Conservation (phyloP, 2,113 vertebrate species). For the Microtus montanus region DNA sequence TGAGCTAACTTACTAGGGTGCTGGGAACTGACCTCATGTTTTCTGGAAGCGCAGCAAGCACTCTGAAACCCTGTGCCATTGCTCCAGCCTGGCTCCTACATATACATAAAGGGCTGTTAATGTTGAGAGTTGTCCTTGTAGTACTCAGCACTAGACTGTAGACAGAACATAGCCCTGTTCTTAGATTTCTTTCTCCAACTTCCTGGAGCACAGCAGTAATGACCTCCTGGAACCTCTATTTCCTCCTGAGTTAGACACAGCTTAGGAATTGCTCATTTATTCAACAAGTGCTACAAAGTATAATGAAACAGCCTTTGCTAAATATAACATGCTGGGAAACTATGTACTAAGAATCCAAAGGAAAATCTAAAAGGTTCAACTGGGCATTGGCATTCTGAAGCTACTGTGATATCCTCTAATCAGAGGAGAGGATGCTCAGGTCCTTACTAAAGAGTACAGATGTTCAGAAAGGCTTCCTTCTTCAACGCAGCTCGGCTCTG, state of each 20-base stretch:
- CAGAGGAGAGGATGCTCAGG: not conserved
- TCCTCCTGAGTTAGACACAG: not conserved
- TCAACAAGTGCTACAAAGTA: not conserved
- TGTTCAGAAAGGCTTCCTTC: conserved; percentile 29
- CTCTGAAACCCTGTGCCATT: not conserved
- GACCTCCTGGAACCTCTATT: not conserved
- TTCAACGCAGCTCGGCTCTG: conserved; percentile 89
- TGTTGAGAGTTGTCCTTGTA: not conserved
- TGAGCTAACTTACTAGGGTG: not conserved
- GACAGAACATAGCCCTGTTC: not conserved
- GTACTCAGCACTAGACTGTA: not conserved
- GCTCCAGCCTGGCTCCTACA: not conserved
- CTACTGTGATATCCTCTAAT: not conserved
- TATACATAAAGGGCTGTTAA: not conserved
- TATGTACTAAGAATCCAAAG: not conserved
- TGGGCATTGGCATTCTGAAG: not conserved
- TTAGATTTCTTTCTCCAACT: not conserved
- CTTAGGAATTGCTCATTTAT: conserved; percentile 19
- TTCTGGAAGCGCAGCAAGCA: not conserved
- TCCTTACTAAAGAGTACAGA: not conserved
- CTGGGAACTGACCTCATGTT: not conserved
- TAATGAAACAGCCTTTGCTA: not conserved
- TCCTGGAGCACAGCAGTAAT: not conserved
- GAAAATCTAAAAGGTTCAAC: not conserved
- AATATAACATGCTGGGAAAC: not conserved